Evolutionary conservation across 2,797 vertebrate species (phyloP), one percentile per base, ranked within the genome.

Genomic region (Tangara arthus): DNA sequence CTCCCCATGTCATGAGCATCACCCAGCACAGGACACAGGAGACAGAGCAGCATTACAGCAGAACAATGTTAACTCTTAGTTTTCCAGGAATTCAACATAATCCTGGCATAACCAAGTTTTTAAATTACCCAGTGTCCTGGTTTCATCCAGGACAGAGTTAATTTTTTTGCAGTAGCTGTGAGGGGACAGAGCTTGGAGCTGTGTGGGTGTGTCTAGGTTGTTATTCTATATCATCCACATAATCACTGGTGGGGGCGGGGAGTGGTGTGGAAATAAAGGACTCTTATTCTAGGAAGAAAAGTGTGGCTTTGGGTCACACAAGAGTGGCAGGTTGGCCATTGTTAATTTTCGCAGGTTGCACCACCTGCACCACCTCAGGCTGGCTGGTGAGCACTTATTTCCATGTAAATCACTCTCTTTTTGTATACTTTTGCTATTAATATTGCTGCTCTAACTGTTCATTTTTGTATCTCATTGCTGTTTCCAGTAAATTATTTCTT

Each of bases 1-100:
- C 5, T 92, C 52, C 17, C 9, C 28, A 35, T 0, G 0, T 30
- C 52, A 68, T 0, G 1, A 80, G 24, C 34, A 46, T 37, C 42
- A 87, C 30, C 32, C 16, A 70, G 49, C 0, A 1, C 24, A 73
- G 34, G 8, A 22, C 28, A 56, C 28, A 56, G 60, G 32, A 55
- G 21, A 72, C 18, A 81, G 18, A 34, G 4, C 34, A 70, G 11
- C 0, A 2, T 46, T 47, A 53, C 22, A 35, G 37, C 30, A 53
- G 19, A 90, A 80, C 34, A 70, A 52, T 73, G 34, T 53, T 75
- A 28, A 55, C 10, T 39, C 27, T 26, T 50, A 34, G 19, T 52
- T 79, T 87, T 76, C 44, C 46, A 82, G 22, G 39, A 81, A 86
- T 83, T 85, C 49, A 56, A 13, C 15, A 49, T 9, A 34, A 55